Evolutionary conservation across 2,888 invertebrate genomes (phyloP).

Genomic region (Ophion obscuratus): DNA sequence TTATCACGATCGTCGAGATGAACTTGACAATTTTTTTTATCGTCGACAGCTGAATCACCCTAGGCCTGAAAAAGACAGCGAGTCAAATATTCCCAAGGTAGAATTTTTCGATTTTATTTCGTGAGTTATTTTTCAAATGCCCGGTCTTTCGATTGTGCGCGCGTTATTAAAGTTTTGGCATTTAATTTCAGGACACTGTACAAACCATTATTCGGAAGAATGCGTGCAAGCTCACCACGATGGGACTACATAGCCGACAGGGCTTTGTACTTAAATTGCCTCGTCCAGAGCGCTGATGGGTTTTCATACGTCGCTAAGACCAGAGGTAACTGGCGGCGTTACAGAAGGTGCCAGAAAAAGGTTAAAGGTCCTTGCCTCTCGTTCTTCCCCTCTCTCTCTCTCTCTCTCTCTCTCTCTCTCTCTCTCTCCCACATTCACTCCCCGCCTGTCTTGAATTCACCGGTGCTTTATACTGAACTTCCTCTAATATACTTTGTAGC

Average conservation of each 20-base stretch:
- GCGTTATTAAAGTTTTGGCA: background rate
- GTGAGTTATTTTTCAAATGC: background rate
- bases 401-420: background rate
- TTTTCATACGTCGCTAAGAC: constrained; percentile 55
- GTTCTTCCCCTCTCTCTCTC: background rate
- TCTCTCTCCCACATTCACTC: constrained; percentile 4
- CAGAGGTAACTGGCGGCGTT: constrained; percentile 34
- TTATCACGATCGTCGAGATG: background rate
- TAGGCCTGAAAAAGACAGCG: background rate
- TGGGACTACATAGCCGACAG: constrained; percentile 24
- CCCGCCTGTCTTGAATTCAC: background rate
- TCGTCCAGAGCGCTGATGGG: constrained; percentile 57
- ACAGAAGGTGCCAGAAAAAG: constrained; percentile 32
- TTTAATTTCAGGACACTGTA: constrained; percentile 1
- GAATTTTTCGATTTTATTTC: background rate
- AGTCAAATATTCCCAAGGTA: background rate
- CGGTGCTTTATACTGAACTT: constrained; percentile 37
- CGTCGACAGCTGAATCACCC: background rate
- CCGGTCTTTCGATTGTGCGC: background rate
- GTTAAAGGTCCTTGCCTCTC: constrained; percentile 46
- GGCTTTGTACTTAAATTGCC: constrained; percentile 63
- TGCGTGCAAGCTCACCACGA: constrained; percentile 5
- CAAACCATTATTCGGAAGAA: constrained; percentile 14
- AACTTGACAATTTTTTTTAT: background rate
- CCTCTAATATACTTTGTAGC: constrained; percentile 58